Base-by-base conservation (phyloP, 1,140 invertebrate genomes). In the Drosophila prosaltans region DNA sequence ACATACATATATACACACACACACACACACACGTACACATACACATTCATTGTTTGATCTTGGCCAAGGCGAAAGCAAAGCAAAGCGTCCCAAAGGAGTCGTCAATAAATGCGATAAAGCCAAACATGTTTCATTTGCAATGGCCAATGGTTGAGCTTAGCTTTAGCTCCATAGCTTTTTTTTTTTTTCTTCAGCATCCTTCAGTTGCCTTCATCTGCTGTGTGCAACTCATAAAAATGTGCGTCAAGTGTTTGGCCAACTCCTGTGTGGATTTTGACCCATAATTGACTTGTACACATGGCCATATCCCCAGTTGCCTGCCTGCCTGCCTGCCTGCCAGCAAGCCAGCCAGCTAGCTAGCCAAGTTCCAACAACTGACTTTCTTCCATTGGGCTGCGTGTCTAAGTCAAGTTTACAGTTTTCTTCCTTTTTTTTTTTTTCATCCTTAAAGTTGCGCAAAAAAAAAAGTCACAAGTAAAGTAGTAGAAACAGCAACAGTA, bases 101-200 rank as follows among this genome's bases (percentile, higher is more conserved):
- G 83, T 88, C 83, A 88, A 88, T 88, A 88, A 88, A 88, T 89
- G 80, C 83, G 83, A 88, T 88, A 88, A 88, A 89, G 81, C 84
- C 84, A 88, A 89, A 83, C 83, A 88, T 88, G 83, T 89, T 88
- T 89, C 83, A 89, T 89, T 88, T 88, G 83, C 83, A 86, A 69
- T 63, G 78, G 75, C 75, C 74, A 78, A 78, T 72, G 75, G 74
- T 61, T 77, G 74, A 55, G 45, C 63, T 66, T n/a, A 59, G 41
- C 70, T 55, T 62, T 39, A 54, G 26, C 69, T 62, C 32, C 51
- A 45, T 45, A 36, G 32, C 32, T 21, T 24, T 28, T 8, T 30
- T 62, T 9, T 21, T 45, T 59, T 30, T 55, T 67, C 40, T 55
- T 63, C 74, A 72, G 54, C 30, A 43, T 60, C 48, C 43, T 41